phyloP scores from a whole-genome alignment of 1,140 invertebrate species.

The Zophobas atratus region DNA sequence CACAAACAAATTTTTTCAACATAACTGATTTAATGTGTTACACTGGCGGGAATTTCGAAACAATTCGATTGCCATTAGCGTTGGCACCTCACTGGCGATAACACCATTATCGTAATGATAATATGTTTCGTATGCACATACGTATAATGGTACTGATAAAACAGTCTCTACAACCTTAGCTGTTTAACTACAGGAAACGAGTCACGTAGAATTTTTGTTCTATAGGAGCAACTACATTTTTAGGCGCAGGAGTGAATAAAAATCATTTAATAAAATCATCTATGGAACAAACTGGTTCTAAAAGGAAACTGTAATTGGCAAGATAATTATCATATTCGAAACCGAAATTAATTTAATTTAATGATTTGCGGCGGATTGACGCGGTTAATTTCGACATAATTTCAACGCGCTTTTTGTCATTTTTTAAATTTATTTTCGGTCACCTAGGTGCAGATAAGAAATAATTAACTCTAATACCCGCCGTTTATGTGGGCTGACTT shows the following conservation, averaged over 20 bases:
- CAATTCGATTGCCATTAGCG: background rate
- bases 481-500: background rate
- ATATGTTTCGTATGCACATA: background rate
- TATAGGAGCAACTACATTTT: slow-evolving; percentile 13
- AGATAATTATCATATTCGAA: slow-evolving; percentile 35
- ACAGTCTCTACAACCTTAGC: background rate
- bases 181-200: background rate
- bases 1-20: slow-evolving; percentile 22
- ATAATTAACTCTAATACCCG: no score
- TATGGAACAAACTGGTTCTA: slow-evolving; percentile 21
- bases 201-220: background rate
- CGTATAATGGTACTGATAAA: slow-evolving; percentile 1
- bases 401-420: background rate
- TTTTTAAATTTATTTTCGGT: background rate
- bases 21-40: slow-evolving; percentile 11
- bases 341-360: slow-evolving; percentile 26
- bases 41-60: slow-evolving; percentile 9
- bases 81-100: background rate
- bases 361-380: slow-evolving; percentile 27
- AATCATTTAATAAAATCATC: slow-evolving; percentile 19
- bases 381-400: slow-evolving; percentile 2
- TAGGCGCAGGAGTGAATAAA: background rate
- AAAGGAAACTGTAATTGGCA: slow-evolving; percentile 38
- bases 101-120: background rate
- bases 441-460: background rate